Evolutionary conservation across 2,113 vertebrate species (phyloP).

Genomic region (Clarias batrachus): DNA sequence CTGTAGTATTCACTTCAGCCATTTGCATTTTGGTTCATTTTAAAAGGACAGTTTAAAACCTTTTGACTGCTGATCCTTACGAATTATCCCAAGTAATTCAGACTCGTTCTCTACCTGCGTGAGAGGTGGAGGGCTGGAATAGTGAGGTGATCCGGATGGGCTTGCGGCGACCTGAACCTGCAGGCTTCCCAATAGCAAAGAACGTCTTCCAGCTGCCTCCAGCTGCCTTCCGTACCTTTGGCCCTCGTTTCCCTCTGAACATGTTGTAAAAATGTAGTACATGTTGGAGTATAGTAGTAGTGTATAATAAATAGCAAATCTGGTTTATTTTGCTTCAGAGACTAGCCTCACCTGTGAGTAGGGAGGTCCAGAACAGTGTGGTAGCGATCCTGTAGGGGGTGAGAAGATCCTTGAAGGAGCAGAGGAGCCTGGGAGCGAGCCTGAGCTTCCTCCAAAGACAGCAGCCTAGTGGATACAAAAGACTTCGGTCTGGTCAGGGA

Average conservation of each 20-base stretch:
- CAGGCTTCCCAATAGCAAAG: slow-evolving; percentile 76
- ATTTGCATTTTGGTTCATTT: neutral
- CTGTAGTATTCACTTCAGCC: neutral
- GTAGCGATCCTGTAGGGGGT: slow-evolving; percentile 55
- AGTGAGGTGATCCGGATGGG: slow-evolving; percentile 63
- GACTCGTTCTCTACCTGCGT: slow-evolving; percentile 50
- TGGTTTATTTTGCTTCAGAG: neutral
- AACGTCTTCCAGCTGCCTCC: slow-evolving; percentile 81
- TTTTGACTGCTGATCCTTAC: neutral
- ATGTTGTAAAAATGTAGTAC: neutral
- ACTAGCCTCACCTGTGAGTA: slow-evolving; percentile 54
- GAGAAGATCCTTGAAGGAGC: slow-evolving; percentile 57
- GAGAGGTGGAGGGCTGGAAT: slow-evolving; percentile 62
- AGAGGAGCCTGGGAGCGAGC: slow-evolving; percentile 74
- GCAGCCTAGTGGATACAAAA: slow-evolving; percentile 73
- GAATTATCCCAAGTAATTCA: neutral
- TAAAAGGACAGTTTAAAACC: neutral
- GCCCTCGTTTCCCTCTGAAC: slow-evolving; percentile 66
- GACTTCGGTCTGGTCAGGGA: slow-evolving; percentile 79
- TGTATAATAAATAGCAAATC: neutral
- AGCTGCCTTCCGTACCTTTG: slow-evolving; percentile 69
- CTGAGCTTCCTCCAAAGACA: slow-evolving; percentile 80
- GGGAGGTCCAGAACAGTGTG: slow-evolving; percentile 62
- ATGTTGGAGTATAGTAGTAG: neutral
- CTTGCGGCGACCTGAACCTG: slow-evolving; percentile 69